Conservation (phyloP, 2,888 invertebrate genomes). For the Bellardia bayeri region DNA sequence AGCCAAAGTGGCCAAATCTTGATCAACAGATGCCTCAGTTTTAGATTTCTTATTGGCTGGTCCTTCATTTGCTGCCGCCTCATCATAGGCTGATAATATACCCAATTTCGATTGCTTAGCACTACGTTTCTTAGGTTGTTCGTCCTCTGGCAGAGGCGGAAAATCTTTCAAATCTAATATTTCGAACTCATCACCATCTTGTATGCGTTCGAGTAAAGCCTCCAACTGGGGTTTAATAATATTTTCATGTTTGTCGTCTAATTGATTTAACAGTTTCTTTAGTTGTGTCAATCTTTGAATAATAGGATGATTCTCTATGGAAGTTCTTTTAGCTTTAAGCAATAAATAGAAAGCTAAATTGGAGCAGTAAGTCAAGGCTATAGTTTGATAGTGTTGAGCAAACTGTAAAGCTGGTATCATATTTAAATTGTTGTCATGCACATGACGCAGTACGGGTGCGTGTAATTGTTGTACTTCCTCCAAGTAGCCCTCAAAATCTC, state of each 20-base stretch:
- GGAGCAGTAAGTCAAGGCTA: constrained; percentile 92
- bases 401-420: constrained; percentile 89
- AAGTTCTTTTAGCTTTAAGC: constrained; percentile 90
- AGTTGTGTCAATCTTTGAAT: constrained; percentile 93
- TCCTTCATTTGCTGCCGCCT: constrained; percentile 34
- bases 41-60: constrained; percentile 41
- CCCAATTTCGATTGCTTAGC: constrained; percentile 76
- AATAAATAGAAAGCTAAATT: constrained; percentile 94
- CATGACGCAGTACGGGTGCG: constrained; percentile 88
- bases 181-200: constrained; percentile 82
- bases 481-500: constrained; percentile 91
- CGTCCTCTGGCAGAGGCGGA: constrained; percentile 54
- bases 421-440: constrained; percentile 87
- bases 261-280: constrained; percentile 89
- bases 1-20: constrained; percentile 58
- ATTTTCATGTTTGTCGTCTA: constrained; percentile 89
- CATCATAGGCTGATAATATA: constrained; percentile 68
- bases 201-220: constrained; percentile 86
- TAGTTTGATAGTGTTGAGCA: constrained; percentile 88
- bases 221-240: constrained; percentile 89
- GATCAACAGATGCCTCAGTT: constrained; percentile 80
- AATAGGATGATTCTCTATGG: constrained; percentile 94
- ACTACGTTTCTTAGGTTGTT: constrained; percentile 70
- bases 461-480: constrained; percentile 88
- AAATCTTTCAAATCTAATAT: constrained; percentile 75